Evolutionary conservation across 2,797 vertebrate genomes (phyloP).

Genomic region (Gymnoscopelus braueri): DNA sequence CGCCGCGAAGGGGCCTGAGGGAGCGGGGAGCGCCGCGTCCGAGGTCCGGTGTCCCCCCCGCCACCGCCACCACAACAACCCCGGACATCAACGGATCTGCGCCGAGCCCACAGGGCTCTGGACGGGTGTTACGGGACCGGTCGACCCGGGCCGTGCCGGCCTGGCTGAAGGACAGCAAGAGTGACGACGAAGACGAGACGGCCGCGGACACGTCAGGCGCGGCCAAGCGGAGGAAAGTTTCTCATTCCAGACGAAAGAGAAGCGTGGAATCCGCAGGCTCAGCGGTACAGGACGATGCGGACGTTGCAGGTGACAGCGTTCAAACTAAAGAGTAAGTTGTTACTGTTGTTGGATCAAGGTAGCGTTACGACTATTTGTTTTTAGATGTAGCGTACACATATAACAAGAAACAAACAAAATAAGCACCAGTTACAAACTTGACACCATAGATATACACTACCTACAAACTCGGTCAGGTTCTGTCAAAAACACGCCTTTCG

Average conservation of each 20-base stretch:
- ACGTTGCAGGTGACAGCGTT: slow-evolving; percentile 61
- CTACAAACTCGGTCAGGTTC: slow-evolving; percentile 25
- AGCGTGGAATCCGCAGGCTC: slow-evolving; percentile 70
- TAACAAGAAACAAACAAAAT: no score
- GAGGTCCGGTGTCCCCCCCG: slow-evolving; percentile 66
- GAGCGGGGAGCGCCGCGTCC: slow-evolving; percentile 73
- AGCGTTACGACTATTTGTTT: no score
- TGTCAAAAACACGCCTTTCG: slow-evolving; percentile 62
- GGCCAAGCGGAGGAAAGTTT: slow-evolving; percentile 87
- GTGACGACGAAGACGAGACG: slow-evolving; percentile 71
- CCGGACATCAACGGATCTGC: slow-evolving; percentile 72
- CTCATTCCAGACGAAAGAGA: slow-evolving; percentile 86
- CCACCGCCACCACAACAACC: slow-evolving; percentile 18
- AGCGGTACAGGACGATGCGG: slow-evolving; percentile 56
- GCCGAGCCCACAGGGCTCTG: slow-evolving; percentile 62
- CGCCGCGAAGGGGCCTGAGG: slow-evolving; percentile 74
- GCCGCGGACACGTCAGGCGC: slow-evolving; percentile 65
- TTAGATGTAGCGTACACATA: no score
- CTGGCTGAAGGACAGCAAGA: slow-evolving; percentile 80
- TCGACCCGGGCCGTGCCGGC: slow-evolving; percentile 82
- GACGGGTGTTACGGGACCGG: slow-evolving; percentile 81
- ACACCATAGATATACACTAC: no score
- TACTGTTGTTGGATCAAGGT: neutral
- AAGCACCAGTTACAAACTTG: neutral
- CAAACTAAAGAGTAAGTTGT: slow-evolving; percentile 71